Conservation (phyloP, 35 echinoderm and acorn worm species). For the Ophiothrix spiculata region DNA sequence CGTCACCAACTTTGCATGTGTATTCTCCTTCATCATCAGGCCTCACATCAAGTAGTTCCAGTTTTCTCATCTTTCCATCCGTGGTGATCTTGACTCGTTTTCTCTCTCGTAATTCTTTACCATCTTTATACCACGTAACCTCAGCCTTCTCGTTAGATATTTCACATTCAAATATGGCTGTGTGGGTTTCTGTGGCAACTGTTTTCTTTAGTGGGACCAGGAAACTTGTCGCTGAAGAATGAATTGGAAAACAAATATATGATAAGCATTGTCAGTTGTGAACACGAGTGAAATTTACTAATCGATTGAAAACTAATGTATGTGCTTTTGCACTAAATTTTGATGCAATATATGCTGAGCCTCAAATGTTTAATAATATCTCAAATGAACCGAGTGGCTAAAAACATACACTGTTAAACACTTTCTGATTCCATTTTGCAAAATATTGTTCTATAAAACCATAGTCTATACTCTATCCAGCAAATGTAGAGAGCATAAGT, state of each 20-base stretch:
- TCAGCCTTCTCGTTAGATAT: conserved; percentile 53
- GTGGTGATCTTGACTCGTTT: conserved; percentile 34
- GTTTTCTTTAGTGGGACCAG: conserved; percentile 53
- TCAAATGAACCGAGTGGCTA: no score
- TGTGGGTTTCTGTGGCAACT: conserved; percentile 33
- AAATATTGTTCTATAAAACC: no score
- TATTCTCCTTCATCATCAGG: conserved; percentile 69
- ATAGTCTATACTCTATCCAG: no score
- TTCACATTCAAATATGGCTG: conserved; percentile 60
- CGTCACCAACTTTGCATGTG: conserved; percentile 61
- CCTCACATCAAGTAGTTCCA: conserved; percentile 54
- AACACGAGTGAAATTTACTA: not conserved
- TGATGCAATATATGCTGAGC: no score
- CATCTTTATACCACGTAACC: conserved; percentile 60
- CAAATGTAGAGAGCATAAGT: no score
- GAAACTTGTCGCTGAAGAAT: not conserved
- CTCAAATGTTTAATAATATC: no score
- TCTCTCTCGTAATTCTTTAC: conserved; percentile 37
- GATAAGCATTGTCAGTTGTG: not conserved
- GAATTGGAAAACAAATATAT: not conserved
- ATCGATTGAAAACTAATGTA: no score
- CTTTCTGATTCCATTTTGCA: no score
- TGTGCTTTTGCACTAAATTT: no score
- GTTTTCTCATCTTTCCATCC: conserved; percentile 48
- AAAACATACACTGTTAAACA: no score